These are phyloP conservation scores for Brachionus paranguensis DNA, from an alignment of 1,140 invertebrate genomes.

Conservation along the genomic window DNA sequence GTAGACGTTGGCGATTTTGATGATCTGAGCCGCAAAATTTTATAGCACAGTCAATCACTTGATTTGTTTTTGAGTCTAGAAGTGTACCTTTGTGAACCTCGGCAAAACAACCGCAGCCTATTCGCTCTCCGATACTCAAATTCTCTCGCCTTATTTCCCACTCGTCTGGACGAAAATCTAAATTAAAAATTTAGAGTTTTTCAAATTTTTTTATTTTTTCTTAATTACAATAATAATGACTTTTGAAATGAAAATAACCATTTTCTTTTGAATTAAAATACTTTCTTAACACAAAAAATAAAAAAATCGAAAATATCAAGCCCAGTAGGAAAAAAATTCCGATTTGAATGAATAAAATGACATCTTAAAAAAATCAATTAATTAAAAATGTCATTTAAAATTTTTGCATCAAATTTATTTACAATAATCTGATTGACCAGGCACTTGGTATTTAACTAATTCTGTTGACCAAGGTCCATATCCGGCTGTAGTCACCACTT, in stretches of 20 bases:
- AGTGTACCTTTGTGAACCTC: constrained; percentile 20
- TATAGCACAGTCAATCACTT: constrained; percentile 1
- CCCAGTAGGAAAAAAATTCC: background rate
- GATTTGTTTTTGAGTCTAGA: background rate
- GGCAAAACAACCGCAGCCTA: constrained; percentile 1
- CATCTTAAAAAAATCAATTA: background rate
- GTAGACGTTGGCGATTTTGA: constrained; percentile 29
- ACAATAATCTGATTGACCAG: constrained; percentile 2
- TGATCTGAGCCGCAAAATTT: constrained; percentile 29
- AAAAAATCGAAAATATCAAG: background rate
- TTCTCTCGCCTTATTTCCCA: constrained; percentile 24
- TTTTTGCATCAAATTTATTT: background rate
- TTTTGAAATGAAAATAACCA: constrained; percentile 6
- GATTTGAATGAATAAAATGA: background rate
- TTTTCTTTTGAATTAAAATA: background rate
- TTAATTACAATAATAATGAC: constrained; percentile 12
- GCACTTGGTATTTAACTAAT: background rate
- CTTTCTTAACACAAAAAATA: background rate
- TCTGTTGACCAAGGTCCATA: constrained; percentile 6
- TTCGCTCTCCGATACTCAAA: background rate
- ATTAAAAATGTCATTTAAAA: background rate
- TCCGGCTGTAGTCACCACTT: background rate
- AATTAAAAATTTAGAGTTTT: background rate
- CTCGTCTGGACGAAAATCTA: constrained; percentile 22
- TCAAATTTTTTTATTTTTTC: background rate